These are phyloP conservation scores for Epinotia nisella DNA, from an alignment of 2,888 invertebrate genomes.

Conservation along the genomic window DNA sequence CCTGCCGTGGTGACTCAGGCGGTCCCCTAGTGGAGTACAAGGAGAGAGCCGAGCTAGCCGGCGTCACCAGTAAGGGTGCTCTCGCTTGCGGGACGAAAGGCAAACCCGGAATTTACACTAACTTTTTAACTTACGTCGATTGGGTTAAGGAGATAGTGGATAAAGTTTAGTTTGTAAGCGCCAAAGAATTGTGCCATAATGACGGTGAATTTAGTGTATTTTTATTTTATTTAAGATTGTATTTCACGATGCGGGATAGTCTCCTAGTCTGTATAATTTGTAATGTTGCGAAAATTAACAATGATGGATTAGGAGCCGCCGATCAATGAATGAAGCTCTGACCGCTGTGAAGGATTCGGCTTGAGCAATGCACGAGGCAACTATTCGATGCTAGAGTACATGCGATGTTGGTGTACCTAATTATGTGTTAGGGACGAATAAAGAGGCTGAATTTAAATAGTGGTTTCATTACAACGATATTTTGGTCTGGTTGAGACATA, in stretches of 20 bases:
- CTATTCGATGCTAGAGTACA: conserved; percentile 10
- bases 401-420: not conserved
- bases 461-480: conserved; percentile 4
- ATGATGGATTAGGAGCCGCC: not conserved
- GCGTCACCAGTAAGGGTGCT: conserved; percentile 63
- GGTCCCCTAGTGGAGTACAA: conserved; percentile 61
- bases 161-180: conserved; percentile 40
- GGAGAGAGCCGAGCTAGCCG: conserved; percentile 58
- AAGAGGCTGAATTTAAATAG: not conserved
- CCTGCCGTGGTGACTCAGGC: conserved; percentile 69
- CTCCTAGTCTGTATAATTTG: not conserved
- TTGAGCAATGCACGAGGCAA: conserved; percentile 18
- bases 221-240: too few species aligned
- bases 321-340: not conserved
- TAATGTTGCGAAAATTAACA: not conserved
- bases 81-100: conserved; percentile 59
- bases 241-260: not conserved
- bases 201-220: not conserved
- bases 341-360: not conserved
- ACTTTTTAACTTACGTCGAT: conserved; percentile 57
- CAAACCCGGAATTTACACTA: conserved; percentile 65
- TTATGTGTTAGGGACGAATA: conserved; percentile 1
- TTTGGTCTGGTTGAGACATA: not conserved
- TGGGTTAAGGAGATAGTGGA: conserved; percentile 57
- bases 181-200: conserved; percentile 8